Conservation (phyloP, 2,888 invertebrate species). For the Melinaea marsaeus region DNA sequence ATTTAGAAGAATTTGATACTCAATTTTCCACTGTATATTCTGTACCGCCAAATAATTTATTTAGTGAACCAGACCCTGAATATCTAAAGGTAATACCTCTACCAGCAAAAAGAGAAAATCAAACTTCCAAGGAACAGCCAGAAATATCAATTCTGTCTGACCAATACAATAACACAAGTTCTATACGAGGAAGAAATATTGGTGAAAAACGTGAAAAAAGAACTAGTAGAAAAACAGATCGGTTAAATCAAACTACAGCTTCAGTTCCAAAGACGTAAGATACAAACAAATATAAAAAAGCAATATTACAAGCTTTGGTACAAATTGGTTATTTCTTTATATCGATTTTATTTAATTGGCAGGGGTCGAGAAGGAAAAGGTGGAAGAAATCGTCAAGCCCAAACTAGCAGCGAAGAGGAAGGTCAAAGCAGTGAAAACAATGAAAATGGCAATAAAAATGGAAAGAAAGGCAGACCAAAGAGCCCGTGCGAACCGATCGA, state of each 20-base stretch:
- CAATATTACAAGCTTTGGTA: neutral
- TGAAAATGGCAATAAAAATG: constrained; percentile 51
- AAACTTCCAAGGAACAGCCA: constrained; percentile 37
- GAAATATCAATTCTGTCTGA: constrained; percentile 61
- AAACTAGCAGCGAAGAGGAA: constrained; percentile 41
- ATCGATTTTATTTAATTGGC: constrained; percentile 15
- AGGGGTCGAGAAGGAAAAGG: constrained; percentile 72
- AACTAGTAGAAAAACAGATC: constrained; percentile 72
- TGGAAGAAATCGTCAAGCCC: constrained; percentile 51
- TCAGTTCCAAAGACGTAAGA: constrained; percentile 72
- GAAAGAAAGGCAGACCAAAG: constrained; percentile 72
- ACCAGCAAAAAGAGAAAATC: constrained; percentile 34
- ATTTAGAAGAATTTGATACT: constrained; percentile 49
- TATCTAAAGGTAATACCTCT: constrained; percentile 64
- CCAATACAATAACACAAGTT: constrained; percentile 62
- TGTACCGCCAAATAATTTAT: constrained; percentile 34
- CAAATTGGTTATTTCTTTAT: neutral
- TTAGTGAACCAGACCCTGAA: constrained; percentile 49
- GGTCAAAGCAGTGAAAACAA: constrained; percentile 32
- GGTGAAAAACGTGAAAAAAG: constrained; percentile 69
- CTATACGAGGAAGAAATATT: constrained; percentile 60
- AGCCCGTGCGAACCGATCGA: constrained; percentile 83
- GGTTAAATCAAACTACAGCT: constrained; percentile 72
- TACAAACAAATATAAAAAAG: neutral
- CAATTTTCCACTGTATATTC: constrained; percentile 49